phyloP scores from a whole-genome alignment of 2,113 vertebrate species.

The Saccopteryx leptura region DNA sequence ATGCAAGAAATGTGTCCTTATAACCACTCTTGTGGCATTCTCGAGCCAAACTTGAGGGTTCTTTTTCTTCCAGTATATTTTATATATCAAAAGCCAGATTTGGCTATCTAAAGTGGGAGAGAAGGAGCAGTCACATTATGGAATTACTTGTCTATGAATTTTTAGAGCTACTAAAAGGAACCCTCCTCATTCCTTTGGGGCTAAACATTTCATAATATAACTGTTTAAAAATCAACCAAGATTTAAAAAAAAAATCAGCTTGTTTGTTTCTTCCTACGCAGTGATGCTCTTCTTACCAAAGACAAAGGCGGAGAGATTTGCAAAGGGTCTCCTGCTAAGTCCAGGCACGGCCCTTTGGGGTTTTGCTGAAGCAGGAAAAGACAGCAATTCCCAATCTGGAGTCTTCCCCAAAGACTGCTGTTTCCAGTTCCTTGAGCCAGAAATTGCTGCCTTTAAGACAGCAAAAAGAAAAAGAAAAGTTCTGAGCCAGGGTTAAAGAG shows the following conservation, averaged over 20 bases:
- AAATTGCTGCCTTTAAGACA: conserved; percentile 60
- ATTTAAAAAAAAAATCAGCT: background rate
- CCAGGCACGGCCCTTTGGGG: background rate
- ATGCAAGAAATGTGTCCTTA: conserved; percentile 32
- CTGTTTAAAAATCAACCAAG: conserved; percentile 51
- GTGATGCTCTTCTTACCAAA: background rate
- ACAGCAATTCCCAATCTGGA: conserved; percentile 29
- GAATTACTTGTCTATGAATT: conserved; percentile 64
- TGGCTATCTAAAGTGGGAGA: conserved; percentile 50
- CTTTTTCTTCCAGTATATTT: background rate
- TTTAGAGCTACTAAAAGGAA: conserved; percentile 61
- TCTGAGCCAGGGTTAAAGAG: conserved; percentile 66
- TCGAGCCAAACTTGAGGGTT: background rate
- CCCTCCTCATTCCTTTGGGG: conserved; percentile 38
- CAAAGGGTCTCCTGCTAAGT: background rate
- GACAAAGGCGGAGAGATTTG: background rate
- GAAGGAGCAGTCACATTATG: conserved; percentile 39
- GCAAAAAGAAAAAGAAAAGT: conserved; percentile 54
- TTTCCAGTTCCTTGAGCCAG: conserved; percentile 68
- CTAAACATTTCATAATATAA: conserved; percentile 71
- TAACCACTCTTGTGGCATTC: background rate
- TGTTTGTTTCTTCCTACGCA: conserved; percentile 4
- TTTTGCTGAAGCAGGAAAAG: background rate
- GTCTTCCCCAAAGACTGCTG: conserved; percentile 3
- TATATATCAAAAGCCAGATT: conserved; percentile 12